Evolutionary conservation across 2,888 invertebrate species (phyloP).

Genomic region (Thecophora atra): DNA sequence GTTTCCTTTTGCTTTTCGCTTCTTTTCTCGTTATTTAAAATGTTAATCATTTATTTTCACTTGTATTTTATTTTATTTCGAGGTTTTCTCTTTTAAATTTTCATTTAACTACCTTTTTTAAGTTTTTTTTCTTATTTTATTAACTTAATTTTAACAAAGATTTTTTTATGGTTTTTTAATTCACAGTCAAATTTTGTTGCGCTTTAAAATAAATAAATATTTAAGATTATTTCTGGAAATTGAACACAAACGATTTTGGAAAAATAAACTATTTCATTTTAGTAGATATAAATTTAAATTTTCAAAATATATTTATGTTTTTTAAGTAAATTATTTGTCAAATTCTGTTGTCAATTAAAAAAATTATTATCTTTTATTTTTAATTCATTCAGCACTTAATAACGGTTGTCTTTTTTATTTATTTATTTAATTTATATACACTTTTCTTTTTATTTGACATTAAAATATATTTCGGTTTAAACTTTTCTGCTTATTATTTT

Average conservation of each 20-base stretch:
- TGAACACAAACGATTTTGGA: no score
- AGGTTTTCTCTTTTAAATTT: not conserved
- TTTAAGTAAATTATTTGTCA: no score
- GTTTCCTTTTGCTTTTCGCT: constrained; percentile 18
- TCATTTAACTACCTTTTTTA: not conserved
- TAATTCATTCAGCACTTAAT: no score
- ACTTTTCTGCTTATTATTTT: no score
- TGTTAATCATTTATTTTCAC: not conserved
- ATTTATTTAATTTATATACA: no score
- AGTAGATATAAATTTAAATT: no score
- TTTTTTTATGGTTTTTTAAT: not conserved
- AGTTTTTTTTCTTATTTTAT: not conserved
- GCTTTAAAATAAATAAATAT: not conserved
- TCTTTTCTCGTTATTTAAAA: not conserved
- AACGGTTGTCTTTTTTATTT: no score
- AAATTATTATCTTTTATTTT: no score
- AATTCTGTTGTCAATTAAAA: no score
- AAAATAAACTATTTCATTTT: no score
- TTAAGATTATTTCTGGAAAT: not conserved
- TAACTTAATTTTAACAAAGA: not conserved
- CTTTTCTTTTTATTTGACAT: not conserved
- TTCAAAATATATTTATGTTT: no score
- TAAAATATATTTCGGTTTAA: not conserved
- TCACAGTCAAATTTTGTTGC: not conserved
- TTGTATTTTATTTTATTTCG: not conserved